Evolutionary conservation across 2,888 invertebrate genomes (phyloP).

Genomic region (Luffia ferchaultella): DNA sequence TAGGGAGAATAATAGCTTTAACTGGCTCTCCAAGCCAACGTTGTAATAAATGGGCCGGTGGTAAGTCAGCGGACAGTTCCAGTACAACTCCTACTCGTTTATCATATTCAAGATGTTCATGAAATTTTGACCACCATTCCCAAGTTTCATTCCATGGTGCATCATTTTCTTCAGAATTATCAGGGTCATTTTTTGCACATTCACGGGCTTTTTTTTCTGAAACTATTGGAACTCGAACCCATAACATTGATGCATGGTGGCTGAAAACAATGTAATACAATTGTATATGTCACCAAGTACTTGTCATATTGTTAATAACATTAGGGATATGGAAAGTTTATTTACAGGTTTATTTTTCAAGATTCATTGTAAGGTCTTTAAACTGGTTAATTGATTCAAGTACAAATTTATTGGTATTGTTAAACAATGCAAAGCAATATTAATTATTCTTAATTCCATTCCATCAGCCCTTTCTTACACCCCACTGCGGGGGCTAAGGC

Average conservation of each 20-base stretch:
- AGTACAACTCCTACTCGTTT: conserved; percentile 76
- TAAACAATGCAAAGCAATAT: too few relatives aligned
- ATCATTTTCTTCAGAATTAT: conserved; percentile 41
- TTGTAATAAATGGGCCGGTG: conserved; percentile 72
- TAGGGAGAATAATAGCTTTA: conserved; percentile 82
- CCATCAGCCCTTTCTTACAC: too few relatives aligned
- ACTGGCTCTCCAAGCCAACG: conserved; percentile 97
- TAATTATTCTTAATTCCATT: too few relatives aligned
- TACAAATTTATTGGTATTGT: too few relatives aligned
- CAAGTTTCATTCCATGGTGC: conserved; percentile 72
- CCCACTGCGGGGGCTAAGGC: too few relatives aligned
- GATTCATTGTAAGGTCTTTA: too few relatives aligned
- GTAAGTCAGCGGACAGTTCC: conserved; percentile 83
- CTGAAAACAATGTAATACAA: too few relatives aligned
- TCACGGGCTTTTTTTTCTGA: conserved; percentile 31
- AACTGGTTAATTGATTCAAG: too few relatives aligned
- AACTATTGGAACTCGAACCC: conserved; percentile 75
- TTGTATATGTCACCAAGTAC: too few relatives aligned
- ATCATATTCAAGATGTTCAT: conserved; percentile 64
- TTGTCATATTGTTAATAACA: too few relatives aligned
- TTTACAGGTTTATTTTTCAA: too few relatives aligned
- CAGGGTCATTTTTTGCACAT: conserved; percentile 28
- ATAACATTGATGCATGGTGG: conserved; percentile 60
- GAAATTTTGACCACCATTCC: conserved; percentile 84
- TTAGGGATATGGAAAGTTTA: too few relatives aligned